Base-by-base conservation (phyloP, 2,113 vertebrate species). In the Paraplagusia blochii region DNA sequence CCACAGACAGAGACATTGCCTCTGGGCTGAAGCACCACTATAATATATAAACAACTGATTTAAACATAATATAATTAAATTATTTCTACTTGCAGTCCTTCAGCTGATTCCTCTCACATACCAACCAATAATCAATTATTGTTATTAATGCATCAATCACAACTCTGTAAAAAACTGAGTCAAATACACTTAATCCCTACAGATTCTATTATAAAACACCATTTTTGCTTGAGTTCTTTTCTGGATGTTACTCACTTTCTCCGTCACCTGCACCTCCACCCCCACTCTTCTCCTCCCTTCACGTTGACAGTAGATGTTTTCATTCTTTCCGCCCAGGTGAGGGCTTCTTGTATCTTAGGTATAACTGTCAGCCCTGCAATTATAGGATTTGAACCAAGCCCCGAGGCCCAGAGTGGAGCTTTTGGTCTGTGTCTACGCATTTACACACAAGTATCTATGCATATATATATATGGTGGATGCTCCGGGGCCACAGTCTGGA, bases 341-440 rank as follows among this genome's bases (percentile, higher is more conserved):
- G 83, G 73, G 79, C 84, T 74, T 79, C 83, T 86, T 52, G 55
- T 76, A 76, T 78, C 80, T 74, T 86, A 80, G 79, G 82, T 88
- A 87, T 88, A 86, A 85, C 88, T 90, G 89, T 89, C 89, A 90
- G 75, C 76, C 61, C 69, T 74, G 85, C 88, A 91, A 91, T 91
- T 90, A 91, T 87, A 63, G 88, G 89, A 91, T 91, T 90, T 91
- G 78, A 82, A 77, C 83, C 60, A 74, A 78, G 72, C 76, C 85
- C 76, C 43, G 66, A 78, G 72, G 75, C 79, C 80, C 48, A 15
- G 57, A 49, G 77, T 66, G 44, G 70, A 70, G 72, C 74, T 71
- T 77, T 69, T 64, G 33, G 49, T 50, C 22, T 15, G 53, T 81
- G 67, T 77, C 58, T 70, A 29, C 6, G 22, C 6, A 29, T 29